These are phyloP conservation scores for Quadriops clusia DNA, from an alignment of 2,888 invertebrate genomes.

Conservation along the genomic window DNA sequence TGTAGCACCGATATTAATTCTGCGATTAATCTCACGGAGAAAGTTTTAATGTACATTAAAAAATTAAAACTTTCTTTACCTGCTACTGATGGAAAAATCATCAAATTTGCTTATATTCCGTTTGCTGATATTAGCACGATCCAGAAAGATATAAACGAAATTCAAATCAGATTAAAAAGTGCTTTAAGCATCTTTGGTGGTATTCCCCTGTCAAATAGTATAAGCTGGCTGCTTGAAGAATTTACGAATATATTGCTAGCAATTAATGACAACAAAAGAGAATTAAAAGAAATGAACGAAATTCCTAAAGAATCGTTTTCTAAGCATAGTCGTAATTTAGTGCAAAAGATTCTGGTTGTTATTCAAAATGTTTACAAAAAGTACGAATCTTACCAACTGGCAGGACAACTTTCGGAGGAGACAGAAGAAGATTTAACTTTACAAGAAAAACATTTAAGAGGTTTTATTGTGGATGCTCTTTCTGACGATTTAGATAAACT, in stretches of 20 bases:
- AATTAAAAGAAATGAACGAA: slow-evolving; percentile 11
- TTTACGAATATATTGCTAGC: slow-evolving; percentile 7
- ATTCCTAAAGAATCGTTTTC: slow-evolving; percentile 13
- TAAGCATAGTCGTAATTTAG: slow-evolving; percentile 5
- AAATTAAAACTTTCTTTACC: slow-evolving; percentile 22
- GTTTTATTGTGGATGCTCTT: slow-evolving; percentile 51
- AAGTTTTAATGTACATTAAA: slow-evolving; percentile 19
- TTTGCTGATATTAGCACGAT: slow-evolving; percentile 26
- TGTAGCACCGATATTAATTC: slow-evolving; percentile 17
- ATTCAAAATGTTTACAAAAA: slow-evolving; percentile 50
- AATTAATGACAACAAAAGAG: slow-evolving; percentile 14
- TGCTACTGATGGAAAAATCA: slow-evolving; percentile 21
- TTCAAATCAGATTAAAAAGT: slow-evolving; percentile 13
- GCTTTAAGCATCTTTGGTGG: slow-evolving; percentile 21
- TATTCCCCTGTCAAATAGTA: slow-evolving; percentile 19
- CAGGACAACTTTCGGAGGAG: slow-evolving; percentile 26
- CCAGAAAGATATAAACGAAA: slow-evolving; percentile 15
- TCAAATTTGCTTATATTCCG: slow-evolving; percentile 22
- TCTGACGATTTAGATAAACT: slow-evolving; percentile 47
- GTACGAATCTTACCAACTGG: slow-evolving; percentile 19
- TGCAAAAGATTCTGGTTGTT: slow-evolving; percentile 37
- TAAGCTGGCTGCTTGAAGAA: slow-evolving; percentile 21
- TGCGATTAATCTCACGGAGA: slow-evolving; percentile 16
- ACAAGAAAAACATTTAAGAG: slow-evolving; percentile 54
- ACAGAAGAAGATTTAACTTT: slow-evolving; percentile 41